Conservation (phyloP, 2,888 invertebrate species). For the Euplagia quadripunctaria region DNA sequence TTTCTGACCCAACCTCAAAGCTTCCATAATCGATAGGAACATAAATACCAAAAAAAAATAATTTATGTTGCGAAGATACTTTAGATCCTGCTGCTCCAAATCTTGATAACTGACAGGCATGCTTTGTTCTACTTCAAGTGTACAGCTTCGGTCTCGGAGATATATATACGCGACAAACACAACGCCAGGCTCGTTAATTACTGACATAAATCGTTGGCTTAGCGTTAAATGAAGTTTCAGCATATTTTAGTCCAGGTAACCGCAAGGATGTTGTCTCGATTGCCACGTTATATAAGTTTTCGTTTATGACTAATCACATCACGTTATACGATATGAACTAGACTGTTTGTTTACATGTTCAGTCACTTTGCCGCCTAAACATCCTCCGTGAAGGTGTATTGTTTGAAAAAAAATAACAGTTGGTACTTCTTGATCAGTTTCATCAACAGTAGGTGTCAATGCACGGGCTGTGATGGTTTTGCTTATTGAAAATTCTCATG, state of each 20-base stretch:
- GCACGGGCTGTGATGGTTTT: slow-evolving; percentile 37
- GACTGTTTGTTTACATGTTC: slow-evolving; percentile 25
- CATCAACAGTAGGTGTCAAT: slow-evolving; percentile 14
- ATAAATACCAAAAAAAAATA: neutral
- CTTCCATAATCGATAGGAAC: too few relatives aligned
- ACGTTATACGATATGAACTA: slow-evolving; percentile 20
- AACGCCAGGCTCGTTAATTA: neutral
- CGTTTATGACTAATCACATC: neutral
- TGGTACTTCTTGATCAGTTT: slow-evolving; percentile 20
- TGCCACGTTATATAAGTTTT: neutral
- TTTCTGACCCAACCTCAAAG: too few relatives aligned
- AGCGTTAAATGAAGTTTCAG: neutral
- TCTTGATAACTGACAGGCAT: neutral
- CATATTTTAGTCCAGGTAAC: neutral
- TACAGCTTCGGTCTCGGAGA: neutral
- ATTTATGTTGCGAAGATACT: neutral
- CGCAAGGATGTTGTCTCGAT: neutral
- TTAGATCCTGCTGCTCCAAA: neutral
- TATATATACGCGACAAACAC: neutral
- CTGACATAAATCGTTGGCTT: neutral
- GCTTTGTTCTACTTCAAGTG: neutral
- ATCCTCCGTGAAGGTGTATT: slow-evolving; percentile 25
- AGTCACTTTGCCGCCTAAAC: slow-evolving; percentile 25
- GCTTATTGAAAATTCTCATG: slow-evolving; percentile 39
- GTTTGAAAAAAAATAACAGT: slow-evolving; percentile 30